Conservation (phyloP, 2,888 invertebrate genomes). For the Diaphora mendica region DNA sequence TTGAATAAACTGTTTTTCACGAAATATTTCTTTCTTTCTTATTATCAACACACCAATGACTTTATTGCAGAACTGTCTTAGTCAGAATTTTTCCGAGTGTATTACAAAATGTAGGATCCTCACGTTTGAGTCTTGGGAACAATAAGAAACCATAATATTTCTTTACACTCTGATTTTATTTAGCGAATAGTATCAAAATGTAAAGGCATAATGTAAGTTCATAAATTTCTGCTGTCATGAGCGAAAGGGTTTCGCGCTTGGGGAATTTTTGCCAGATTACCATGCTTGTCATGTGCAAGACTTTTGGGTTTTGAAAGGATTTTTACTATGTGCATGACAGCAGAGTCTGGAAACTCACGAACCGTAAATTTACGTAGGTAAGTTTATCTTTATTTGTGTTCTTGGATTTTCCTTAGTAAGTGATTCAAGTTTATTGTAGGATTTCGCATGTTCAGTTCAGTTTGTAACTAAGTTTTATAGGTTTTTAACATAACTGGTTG, state of each 20-base stretch:
- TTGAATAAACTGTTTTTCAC: conserved; percentile 16
- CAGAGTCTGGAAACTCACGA: neutral
- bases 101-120: conserved; percentile 26
- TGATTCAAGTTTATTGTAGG: neutral
- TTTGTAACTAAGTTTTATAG: too few relatives aligned
- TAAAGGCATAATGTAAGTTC: conserved; percentile 18
- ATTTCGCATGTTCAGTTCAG: neutral
- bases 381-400: neutral
- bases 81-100: conserved; percentile 29
- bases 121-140: conserved; percentile 9
- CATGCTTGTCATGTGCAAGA: conserved; percentile 24
- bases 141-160: conserved; percentile 21
- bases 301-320: conserved; percentile 13
- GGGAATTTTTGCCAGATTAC: conserved; percentile 18
- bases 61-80: conserved; percentile 41
- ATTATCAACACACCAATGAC: conserved; percentile 26
- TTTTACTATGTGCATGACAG: conserved; percentile 3
- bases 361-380: neutral
- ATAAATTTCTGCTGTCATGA: conserved; percentile 20
- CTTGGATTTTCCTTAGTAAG: conserved; percentile 2
- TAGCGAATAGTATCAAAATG: conserved; percentile 12
- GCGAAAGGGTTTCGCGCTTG: conserved; percentile 10
- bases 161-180: conserved; percentile 3
- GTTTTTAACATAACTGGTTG: neutral
- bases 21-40: conserved; percentile 27